A percentile compares a stretch with the other conserved stretches of the same genome.
These are phyloP conservation scores for Cyanoramphus novaezelandiae DNA, from an alignment of 2,113 vertebrate genomes.

Conservation along the genomic window DNA sequence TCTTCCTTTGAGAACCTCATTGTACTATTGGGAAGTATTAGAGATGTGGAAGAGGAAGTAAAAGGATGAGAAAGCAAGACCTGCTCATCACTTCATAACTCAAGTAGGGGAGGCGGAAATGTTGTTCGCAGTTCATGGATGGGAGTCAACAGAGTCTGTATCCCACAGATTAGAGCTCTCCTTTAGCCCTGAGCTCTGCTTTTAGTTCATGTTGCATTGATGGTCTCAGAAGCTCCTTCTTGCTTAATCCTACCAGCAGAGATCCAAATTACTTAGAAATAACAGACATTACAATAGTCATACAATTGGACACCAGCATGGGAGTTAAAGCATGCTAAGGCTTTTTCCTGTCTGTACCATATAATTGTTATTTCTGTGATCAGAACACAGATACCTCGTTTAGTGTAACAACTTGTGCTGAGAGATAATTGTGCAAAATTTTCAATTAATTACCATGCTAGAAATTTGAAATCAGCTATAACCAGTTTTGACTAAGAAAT, in stretches of 20 bases:
- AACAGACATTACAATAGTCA: neutral
- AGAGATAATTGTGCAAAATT: neutral
- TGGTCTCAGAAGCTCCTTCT: neutral
- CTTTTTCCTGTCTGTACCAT: neutral
- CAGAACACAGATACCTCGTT: neutral
- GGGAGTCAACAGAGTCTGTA: fast-evolving
- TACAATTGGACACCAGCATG: neutral
- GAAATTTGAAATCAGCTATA: neutral
- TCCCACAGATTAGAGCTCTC: neutral
- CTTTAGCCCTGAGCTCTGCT: neutral
- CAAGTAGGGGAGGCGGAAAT: neutral
- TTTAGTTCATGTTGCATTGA: neutral
- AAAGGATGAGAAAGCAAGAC: neutral
- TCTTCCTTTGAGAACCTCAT: neutral
- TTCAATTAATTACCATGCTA: neutral
- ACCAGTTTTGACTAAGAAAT: neutral
- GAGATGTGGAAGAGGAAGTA: neutral
- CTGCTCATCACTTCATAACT: neutral
- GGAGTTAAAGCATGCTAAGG: neutral
- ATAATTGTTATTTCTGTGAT: neutral
- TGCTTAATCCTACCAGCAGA: neutral
- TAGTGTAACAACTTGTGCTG: neutral
- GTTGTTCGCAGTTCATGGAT: neutral
- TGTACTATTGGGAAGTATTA: neutral
- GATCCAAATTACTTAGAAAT: neutral